Conservation (phyloP, 2,113 vertebrate genomes). For the Pomatostomus ruficeps region DNA sequence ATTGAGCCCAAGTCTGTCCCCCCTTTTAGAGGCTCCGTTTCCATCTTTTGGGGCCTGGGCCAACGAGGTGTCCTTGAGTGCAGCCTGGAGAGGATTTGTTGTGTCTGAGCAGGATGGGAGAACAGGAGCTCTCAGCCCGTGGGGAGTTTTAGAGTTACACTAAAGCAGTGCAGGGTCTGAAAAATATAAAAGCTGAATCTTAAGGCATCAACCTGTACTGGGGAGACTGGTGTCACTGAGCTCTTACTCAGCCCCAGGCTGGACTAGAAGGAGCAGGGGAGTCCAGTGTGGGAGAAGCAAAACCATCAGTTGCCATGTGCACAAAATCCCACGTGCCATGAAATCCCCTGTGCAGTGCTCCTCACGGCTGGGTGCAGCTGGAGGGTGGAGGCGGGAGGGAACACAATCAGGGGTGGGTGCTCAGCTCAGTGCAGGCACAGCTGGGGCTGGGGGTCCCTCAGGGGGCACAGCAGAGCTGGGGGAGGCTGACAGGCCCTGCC, state of each 20-base stretch:
- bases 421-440: not conserved
- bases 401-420: not conserved
- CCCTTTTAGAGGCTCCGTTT: too few relatives aligned
- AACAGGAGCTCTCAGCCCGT: too few relatives aligned
- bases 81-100: too few relatives aligned
- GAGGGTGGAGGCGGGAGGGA: not conserved
- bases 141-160: too few relatives aligned
- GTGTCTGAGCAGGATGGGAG: too few relatives aligned
- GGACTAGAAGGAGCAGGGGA: not conserved
- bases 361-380: not conserved
- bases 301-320: not conserved
- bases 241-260: not conserved
- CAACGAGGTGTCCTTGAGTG: too few relatives aligned
- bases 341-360: not conserved
- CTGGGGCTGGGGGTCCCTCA: not conserved
- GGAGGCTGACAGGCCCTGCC: not conserved
- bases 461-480: not conserved
- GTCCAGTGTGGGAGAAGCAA: not conserved
- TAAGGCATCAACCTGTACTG: too few relatives aligned
- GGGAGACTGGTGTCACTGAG: not conserved
- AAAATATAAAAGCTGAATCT: too few relatives aligned
- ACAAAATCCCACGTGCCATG: rapidly evolving
- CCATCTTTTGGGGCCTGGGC: too few relatives aligned
- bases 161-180: too few relatives aligned
- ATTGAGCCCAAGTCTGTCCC: too few relatives aligned